These are phyloP conservation scores for Keiferia lycopersicella DNA, from an alignment of 2,888 invertebrate genomes.

Conservation along the genomic window DNA sequence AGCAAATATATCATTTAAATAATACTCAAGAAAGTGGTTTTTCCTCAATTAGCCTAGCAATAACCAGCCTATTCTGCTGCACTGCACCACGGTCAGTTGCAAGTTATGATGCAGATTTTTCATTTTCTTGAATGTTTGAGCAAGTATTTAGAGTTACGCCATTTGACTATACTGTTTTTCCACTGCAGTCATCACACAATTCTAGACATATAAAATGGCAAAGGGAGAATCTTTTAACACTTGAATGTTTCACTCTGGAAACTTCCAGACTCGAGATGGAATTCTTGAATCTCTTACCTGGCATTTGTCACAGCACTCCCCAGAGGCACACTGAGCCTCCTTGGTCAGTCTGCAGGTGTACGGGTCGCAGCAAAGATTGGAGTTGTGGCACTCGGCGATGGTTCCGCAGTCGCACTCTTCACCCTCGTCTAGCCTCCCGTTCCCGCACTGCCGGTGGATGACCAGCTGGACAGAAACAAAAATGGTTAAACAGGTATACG, in stretches of 20 bases:
- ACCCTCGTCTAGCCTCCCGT: constrained; percentile 95
- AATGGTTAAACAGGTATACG: background rate
- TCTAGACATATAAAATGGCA: background rate
- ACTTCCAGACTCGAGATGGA: background rate
- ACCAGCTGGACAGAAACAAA: constrained; percentile 70
- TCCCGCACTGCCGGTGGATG: constrained; percentile 93
- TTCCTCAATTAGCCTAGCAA: no score
- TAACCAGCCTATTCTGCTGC: no score
- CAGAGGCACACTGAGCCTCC: constrained; percentile 96
- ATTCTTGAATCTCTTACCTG: constrained; percentile 81
- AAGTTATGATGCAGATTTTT: no score
- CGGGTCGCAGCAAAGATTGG: constrained; percentile 98
- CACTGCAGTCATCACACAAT: no score
- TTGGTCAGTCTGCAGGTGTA: constrained; percentile 96
- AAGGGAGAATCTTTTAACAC: background rate
- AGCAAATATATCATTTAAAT: no score
- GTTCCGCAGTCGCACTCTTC: constrained; percentile 99
- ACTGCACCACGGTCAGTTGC: no score
- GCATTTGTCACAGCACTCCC: constrained; percentile 93
- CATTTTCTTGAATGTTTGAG: no score
- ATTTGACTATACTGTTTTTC: no score
- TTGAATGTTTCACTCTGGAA: background rate
- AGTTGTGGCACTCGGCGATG: constrained; percentile 91
- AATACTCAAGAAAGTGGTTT: no score
- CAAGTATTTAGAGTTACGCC: no score